Percentiles rank a stretch among this genome's conserved stretches.
These are phyloP conservation scores for Tigriopus californicus DNA, from an alignment of 2,888 invertebrate genomes.

Conservation along the genomic window DNA sequence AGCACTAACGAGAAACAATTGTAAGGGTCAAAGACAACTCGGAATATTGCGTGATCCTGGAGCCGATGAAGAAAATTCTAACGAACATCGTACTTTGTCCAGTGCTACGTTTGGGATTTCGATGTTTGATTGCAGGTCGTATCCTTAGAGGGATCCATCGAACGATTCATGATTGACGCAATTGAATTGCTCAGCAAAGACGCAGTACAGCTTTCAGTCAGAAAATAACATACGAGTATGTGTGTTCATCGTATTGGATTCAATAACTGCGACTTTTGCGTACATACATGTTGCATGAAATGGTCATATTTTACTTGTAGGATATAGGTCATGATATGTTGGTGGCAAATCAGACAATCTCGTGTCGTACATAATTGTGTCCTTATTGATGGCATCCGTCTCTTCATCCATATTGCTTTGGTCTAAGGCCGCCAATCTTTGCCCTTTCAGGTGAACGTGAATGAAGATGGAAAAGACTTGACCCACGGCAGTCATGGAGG, in stretches of 20 bases:
- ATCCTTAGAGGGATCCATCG: too few relatives aligned
- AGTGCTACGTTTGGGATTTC: too few relatives aligned
- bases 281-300: background rate
- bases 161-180: background rate
- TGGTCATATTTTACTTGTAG: too few relatives aligned
- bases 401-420: too few relatives aligned
- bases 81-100: too few relatives aligned
- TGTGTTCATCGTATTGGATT: background rate
- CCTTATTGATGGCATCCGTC: too few relatives aligned
- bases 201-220: background rate
- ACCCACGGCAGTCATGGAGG: background rate
- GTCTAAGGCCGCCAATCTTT: background rate
- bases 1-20: background rate
- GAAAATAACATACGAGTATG: background rate
- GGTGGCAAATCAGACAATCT: too few relatives aligned
- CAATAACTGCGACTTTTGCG: background rate
- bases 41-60: too few relatives aligned
- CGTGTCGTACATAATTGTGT: too few relatives aligned
- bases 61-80: too few relatives aligned
- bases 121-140: too few relatives aligned
- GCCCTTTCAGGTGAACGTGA: background rate
- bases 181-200: background rate
- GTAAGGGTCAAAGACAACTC: background rate
- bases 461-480: background rate
- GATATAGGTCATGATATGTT: too few relatives aligned